Percentiles rank a stretch among this genome's conserved stretches.
phyloP scores from a whole-genome alignment of 2,888 invertebrate species.

The Drosophila mimica region DNA sequence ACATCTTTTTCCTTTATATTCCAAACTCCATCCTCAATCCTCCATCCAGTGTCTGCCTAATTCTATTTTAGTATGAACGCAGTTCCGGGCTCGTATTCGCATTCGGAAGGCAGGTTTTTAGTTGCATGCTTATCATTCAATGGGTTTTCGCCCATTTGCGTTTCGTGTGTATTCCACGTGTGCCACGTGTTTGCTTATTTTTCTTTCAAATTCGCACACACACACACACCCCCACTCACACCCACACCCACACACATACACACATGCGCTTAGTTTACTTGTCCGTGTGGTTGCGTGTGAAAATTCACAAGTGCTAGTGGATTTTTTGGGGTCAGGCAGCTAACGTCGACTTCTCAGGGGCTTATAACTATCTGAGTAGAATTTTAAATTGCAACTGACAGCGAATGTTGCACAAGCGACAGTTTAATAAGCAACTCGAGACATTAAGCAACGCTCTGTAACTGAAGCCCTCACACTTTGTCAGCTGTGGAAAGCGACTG shows the following conservation, averaged over 20 bases:
- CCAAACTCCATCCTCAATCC: background rate
- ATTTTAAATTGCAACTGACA: constrained; percentile 44
- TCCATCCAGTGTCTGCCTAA: constrained; percentile 40
- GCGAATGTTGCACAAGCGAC: constrained; percentile 26
- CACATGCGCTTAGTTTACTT: constrained; percentile 1
- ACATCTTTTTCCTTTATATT: constrained; percentile 12
- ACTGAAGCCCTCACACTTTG: constrained; percentile 8
- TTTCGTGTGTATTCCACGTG: constrained; percentile 38
- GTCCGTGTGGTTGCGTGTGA: constrained; percentile 53
- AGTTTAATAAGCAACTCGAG: constrained; percentile 49
- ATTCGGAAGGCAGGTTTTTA: constrained; percentile 36
- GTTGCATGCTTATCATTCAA: constrained; percentile 63
- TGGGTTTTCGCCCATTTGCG: constrained; percentile 45
- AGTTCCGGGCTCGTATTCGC: constrained; percentile 15
- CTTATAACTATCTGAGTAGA: constrained; percentile 29
- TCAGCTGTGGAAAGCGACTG: background rate
- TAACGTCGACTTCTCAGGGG: background rate
- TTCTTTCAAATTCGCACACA: constrained; percentile 37
- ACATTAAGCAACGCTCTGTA: constrained; percentile 27
- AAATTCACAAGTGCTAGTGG: constrained; percentile 63
- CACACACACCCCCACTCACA: constrained; percentile 3
- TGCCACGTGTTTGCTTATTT: constrained; percentile 55
- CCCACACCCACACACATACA: background rate
- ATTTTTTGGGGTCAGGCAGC: constrained; percentile 34
- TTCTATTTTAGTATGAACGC: constrained; percentile 26